Evolutionary conservation across 1,140 invertebrate genomes (phyloP), one percentile per base, ranked within the genome.

Genomic region (Diprion similis): DNA sequence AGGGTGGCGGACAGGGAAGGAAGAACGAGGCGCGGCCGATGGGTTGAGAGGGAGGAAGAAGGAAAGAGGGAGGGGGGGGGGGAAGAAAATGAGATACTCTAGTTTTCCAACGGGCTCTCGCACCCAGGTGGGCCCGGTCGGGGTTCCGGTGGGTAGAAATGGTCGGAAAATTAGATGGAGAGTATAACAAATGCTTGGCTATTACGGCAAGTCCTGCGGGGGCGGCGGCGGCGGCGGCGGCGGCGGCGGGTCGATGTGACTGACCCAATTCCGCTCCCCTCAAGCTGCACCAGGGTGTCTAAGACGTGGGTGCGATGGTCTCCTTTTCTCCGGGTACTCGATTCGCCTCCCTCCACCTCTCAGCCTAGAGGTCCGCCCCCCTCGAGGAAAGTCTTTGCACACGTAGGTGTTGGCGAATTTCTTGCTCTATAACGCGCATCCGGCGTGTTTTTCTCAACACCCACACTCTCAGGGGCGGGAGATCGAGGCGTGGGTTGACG

Each of bases 101-200:
- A 59, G 51, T 59, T 59, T 59, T 59, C 51, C n/a, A 59, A 11
- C 51, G 51, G 11, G 11, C n/a, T n/a, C 51, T n/a, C 51, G 11
- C 51, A n/a, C 51, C 51, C 51, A 59, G 51, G 24, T 59, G 51
- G 24, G 4, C 51, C 51, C 51, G 8, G 24, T 37, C 24, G 51
- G 51, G 51, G 51, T 11, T 59, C n/a, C 11, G 11, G 11, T n/a
- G 51, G 2, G 51, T 59, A 11, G 51, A 59, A 59, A 59, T 59
- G 51, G 51, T 59, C 51, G 51, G 51, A 59, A 59, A 59, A 59
- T 59, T 59, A 59, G 11, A 59, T 59, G 51, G 51, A 59, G n/a
- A 59, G 51, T 59, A 59, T 59, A 59, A 59, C 51, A 59, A 59
- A 59, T 59, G 51, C 51, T 8, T n/a, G n/a, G 51, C 51, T 59